phyloP scores from a whole-genome alignment of 2,797 vertebrate genomes.

The Coregonus ussuriensis region DNA sequence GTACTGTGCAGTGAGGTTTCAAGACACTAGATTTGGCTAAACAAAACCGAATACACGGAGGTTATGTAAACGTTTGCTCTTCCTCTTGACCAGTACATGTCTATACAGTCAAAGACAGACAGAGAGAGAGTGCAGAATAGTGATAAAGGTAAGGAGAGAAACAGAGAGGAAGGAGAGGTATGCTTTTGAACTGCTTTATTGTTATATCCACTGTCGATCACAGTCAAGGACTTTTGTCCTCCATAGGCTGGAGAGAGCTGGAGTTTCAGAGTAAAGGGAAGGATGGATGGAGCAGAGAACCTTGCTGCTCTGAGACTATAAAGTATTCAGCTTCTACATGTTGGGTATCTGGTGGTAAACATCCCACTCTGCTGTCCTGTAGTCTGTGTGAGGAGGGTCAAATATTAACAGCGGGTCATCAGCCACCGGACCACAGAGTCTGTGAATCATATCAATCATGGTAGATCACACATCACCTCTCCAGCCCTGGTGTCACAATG shows the following conservation, averaged over 20 bases:
- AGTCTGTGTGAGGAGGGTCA: conserved; percentile 15
- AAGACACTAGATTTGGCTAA: background rate
- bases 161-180: too few species aligned
- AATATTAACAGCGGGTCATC: conserved; percentile 31
- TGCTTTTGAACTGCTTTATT: background rate
- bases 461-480: conserved; percentile 12
- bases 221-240: conserved; percentile 55
- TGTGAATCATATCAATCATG: conserved; percentile 6
- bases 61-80: conserved; percentile 3
- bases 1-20: background rate
- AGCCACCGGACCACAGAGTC: conserved; percentile 9
- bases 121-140: background rate
- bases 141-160: too few species aligned
- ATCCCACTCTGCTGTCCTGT: background rate
- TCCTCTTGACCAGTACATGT: background rate
- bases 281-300: conserved; percentile 33
- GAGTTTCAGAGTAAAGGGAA: conserved; percentile 25
- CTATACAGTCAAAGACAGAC: background rate
- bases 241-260: conserved; percentile 31
- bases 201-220: conserved; percentile 40
- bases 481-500: background rate
- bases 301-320: conserved; percentile 33
- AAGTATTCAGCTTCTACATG: background rate
- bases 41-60: background rate
- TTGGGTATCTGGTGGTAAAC: background rate